phyloP scores from a whole-genome alignment of 2,888 invertebrate species.

The Tipula vernalis region DNA sequence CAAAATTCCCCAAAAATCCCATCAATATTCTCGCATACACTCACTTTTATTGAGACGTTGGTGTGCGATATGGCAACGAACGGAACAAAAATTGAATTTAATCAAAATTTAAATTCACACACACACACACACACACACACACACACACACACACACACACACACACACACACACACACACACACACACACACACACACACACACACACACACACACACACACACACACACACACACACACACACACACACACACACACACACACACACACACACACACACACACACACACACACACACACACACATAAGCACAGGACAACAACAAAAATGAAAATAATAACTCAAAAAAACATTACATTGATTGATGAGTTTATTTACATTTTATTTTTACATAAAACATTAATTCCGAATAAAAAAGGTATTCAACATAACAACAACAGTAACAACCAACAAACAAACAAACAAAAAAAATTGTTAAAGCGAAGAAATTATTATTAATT shows the following conservation, averaged over 20 bases:
- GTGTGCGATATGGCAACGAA: neutral
- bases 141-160: too few relatives aligned
- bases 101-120: neutral
- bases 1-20: neutral
- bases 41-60: neutral
- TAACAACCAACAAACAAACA: neutral
- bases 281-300: too few relatives aligned
- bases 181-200: too few relatives aligned
- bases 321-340: neutral
- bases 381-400: neutral
- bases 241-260: too few relatives aligned
- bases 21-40: neutral
- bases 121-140: neutral
- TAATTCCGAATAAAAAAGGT: neutral
- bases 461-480: neutral
- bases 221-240: too few relatives aligned
- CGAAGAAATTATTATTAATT: neutral
- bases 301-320: neutral
- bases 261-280: too few relatives aligned
- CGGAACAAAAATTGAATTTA: neutral
- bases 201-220: too few relatives aligned
- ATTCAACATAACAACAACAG: neutral
- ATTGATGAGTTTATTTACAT: conserved; percentile 4
- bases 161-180: too few relatives aligned
- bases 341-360: neutral